Evolutionary conservation across 1,140 invertebrate genomes (phyloP).

Genomic region (Holcopasites calliopsidis): DNA sequence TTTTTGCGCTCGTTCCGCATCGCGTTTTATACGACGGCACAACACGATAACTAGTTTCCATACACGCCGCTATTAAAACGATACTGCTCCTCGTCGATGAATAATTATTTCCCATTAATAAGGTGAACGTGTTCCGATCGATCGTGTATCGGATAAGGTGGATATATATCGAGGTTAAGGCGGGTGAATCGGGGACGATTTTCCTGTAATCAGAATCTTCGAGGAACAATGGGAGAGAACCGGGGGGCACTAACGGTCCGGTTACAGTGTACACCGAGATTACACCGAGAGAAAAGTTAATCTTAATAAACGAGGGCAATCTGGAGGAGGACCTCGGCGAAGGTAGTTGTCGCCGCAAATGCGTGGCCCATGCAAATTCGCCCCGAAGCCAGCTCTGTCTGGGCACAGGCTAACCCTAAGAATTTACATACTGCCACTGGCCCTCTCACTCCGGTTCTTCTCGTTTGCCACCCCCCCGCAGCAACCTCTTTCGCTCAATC

Average conservation of each 20-base stretch:
- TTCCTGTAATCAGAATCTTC: constrained; percentile 24
- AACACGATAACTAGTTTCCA: constrained; percentile 37
- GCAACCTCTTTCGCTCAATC: constrained; percentile 46
- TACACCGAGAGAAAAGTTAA: constrained; percentile 79
- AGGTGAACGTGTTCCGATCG: constrained; percentile 20
- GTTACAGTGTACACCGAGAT: constrained; percentile 59
- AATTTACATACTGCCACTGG: constrained; percentile 75
- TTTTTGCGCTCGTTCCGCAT: constrained; percentile 49
- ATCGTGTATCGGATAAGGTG: background rate
- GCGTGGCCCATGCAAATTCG: constrained; percentile 77
- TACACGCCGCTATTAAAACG: constrained; percentile 36
- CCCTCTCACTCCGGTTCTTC: constrained; percentile 5
- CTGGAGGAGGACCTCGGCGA: constrained; percentile 61
- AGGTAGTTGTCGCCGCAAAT: constrained; percentile 72
- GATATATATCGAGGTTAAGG: background rate
- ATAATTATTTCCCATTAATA: constrained; percentile 54
- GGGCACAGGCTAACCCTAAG: constrained; percentile 58
- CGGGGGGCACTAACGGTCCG: constrained; percentile 3
- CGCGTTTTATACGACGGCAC: constrained; percentile 50
- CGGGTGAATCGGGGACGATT: constrained; percentile 4
- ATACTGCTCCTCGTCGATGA: constrained; percentile 7
- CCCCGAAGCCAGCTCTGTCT: constrained; percentile 56
- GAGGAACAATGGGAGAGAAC: constrained; percentile 22
- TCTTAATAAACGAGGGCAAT: constrained; percentile 80
- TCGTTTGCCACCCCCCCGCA: background rate